Evolutionary conservation across 2,113 vertebrate genomes (phyloP).

Genomic region (Platycercus adscitus): DNA sequence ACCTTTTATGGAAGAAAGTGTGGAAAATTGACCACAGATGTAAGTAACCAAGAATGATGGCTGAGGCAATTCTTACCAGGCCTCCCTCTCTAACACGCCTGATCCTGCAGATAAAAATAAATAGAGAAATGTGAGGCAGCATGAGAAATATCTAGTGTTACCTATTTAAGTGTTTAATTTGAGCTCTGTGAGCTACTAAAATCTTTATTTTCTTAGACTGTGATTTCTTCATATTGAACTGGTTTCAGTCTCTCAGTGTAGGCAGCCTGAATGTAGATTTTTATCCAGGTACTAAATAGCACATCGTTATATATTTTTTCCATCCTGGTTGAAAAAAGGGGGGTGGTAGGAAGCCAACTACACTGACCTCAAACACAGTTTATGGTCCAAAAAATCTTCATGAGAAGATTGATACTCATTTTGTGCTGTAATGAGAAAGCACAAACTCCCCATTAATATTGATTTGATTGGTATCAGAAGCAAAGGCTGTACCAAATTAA

Average conservation of each 20-base stretch:
- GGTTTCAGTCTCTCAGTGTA: slow-evolving; percentile 8
- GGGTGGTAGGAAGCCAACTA: slow-evolving; percentile 23
- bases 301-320: slow-evolving; percentile 48
- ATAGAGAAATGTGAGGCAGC: slow-evolving; percentile 68
- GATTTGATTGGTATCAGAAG: slow-evolving; percentile 62
- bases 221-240: slow-evolving; percentile 50
- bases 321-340: slow-evolving; percentile 39
- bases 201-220: slow-evolving; percentile 60
- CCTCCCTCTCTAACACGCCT: slow-evolving; percentile 73
- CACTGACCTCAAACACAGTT: slow-evolving; percentile 19
- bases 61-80: slow-evolving; percentile 78
- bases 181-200: slow-evolving; percentile 45
- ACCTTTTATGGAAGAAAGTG: slow-evolving; percentile 89
- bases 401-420: slow-evolving; percentile 22
- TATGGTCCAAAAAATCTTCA: slow-evolving; percentile 47
- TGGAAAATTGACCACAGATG: slow-evolving; percentile 87
- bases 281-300: slow-evolving; percentile 61
- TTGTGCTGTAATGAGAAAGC: slow-evolving; percentile 17
- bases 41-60: slow-evolving; percentile 80
- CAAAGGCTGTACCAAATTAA: slow-evolving; percentile 42
- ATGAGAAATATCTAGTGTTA: slow-evolving; percentile 61
- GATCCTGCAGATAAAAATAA: slow-evolving; percentile 82
- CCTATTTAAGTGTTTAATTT: slow-evolving; percentile 72
- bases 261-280: slow-evolving; percentile 37
- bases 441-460: slow-evolving; percentile 38